phyloP scores from a whole-genome alignment of 2,113 vertebrate species.

The Leptocoma aspasia region DNA sequence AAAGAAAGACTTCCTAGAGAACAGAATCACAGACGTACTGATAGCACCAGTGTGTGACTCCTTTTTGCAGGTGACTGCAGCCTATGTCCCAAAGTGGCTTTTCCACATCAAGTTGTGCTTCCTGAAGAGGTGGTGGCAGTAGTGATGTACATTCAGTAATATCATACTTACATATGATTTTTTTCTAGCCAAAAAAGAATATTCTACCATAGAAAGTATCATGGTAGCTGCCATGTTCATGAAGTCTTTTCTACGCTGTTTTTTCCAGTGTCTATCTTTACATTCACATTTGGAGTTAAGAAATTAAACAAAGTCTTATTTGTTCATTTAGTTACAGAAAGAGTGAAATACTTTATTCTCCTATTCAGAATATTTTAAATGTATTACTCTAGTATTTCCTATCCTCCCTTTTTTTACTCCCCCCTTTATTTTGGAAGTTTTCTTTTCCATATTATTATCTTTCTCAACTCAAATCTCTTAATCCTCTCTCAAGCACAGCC shows the following conservation, averaged over 20 bases:
- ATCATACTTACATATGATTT: fast-evolving
- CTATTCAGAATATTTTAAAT: neutral
- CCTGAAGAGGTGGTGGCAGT: neutral
- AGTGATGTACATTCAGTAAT: neutral
- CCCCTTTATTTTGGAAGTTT: neutral
- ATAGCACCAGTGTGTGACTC: neutral
- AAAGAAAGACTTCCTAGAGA: neutral
- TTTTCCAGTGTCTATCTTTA: neutral
- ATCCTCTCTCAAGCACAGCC: neutral
- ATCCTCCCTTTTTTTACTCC: fast-evolving
- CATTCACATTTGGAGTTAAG: neutral
- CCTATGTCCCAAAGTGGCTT: fast-evolving
- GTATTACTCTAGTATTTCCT: neutral
- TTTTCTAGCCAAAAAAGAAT: neutral
- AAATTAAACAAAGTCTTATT: neutral
- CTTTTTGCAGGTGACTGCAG: neutral
- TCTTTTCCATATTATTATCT: neutral
- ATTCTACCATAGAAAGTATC: neutral
- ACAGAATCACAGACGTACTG: neutral
- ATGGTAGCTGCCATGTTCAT: neutral
- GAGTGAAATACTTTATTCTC: neutral
- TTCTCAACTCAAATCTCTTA: neutral
- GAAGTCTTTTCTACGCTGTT: neutral
- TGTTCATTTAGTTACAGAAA: neutral
- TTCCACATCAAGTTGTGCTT: neutral